These are phyloP conservation scores for Deroplatys truncata DNA, from an alignment of 2,888 invertebrate species.

Conservation along the genomic window DNA sequence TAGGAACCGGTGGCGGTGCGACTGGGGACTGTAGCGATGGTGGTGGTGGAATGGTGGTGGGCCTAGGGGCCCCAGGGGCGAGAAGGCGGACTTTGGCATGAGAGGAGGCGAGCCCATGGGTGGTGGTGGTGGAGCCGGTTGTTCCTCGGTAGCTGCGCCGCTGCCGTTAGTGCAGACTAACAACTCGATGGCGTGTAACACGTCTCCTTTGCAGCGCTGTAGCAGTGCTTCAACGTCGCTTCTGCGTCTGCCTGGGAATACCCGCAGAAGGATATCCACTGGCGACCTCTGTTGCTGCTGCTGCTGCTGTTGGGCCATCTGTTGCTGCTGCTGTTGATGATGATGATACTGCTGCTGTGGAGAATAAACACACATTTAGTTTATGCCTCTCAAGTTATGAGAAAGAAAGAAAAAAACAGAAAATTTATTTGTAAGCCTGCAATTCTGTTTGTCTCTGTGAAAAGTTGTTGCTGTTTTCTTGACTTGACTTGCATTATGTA, in stretches of 20 bases:
- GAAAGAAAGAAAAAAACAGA: no score
- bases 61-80: conserved; percentile 55
- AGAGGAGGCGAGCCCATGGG: conserved; percentile 1
- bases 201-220: conserved; percentile 67
- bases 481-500: no score
- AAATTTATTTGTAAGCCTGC: no score
- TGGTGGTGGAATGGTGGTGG: conserved; percentile 55
- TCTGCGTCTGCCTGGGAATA: conserved; percentile 83
- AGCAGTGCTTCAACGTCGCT: conserved; percentile 82
- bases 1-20: conserved; percentile 59
- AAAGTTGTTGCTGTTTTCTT: no score
- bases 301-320: conserved; percentile 40
- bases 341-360: conserved; percentile 32
- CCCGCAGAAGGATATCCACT: conserved; percentile 81
- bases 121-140: not conserved
- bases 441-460: no score
- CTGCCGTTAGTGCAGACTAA: conserved; percentile 64
- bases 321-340: conserved; percentile 38
- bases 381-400: no score
- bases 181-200: conserved; percentile 76
- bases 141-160: not conserved
- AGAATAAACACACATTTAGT: not conserved
- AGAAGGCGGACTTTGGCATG: conserved; percentile 69
- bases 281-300: conserved; percentile 62
- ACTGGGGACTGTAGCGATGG: conserved; percentile 45